Percentiles rank a stretch among this genome's conserved stretches.
Conservation (phyloP, 2,888 invertebrate genomes). For the Leptinotarsa peninsularis region DNA sequence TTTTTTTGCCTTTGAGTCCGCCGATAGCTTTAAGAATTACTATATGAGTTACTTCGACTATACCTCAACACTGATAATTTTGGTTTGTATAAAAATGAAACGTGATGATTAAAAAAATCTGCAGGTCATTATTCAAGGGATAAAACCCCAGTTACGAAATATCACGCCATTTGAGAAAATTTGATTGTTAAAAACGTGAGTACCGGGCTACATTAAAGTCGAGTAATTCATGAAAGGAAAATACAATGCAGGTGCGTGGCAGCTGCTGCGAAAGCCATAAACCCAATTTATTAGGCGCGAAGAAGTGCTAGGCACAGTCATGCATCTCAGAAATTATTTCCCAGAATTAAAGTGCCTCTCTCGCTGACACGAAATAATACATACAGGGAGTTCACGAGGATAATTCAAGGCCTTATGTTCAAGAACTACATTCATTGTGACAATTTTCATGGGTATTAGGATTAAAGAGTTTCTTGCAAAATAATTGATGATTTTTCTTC, state of each 20-base stretch:
- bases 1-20: too few relatives aligned
- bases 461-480: too few relatives aligned
- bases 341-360: conserved; percentile 26
- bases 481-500: too few relatives aligned
- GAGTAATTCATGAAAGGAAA: conserved; percentile 11
- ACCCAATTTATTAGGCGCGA: conserved; percentile 40
- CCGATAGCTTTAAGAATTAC: too few relatives aligned
- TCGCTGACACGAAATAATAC: not conserved
- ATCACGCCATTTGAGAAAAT: not conserved
- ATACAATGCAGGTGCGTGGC: conserved; percentile 16
- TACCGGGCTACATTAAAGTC: not conserved
- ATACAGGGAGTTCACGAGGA: conserved; percentile 36
- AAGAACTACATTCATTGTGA: not conserved
- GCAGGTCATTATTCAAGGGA: not conserved
- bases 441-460: too few relatives aligned
- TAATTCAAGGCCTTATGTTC: not conserved
- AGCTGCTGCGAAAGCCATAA: conserved; percentile 25
- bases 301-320: conserved; percentile 33
- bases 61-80: too few relatives aligned
- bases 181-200: not conserved
- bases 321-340: conserved; percentile 27
- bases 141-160: not conserved
- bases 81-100: too few relatives aligned
- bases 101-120: too few relatives aligned
- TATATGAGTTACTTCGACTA: too few relatives aligned